Evolutionary conservation across 2,797 vertebrate genomes (phyloP).

Genomic region (Helicolenus hilgendorfi): DNA sequence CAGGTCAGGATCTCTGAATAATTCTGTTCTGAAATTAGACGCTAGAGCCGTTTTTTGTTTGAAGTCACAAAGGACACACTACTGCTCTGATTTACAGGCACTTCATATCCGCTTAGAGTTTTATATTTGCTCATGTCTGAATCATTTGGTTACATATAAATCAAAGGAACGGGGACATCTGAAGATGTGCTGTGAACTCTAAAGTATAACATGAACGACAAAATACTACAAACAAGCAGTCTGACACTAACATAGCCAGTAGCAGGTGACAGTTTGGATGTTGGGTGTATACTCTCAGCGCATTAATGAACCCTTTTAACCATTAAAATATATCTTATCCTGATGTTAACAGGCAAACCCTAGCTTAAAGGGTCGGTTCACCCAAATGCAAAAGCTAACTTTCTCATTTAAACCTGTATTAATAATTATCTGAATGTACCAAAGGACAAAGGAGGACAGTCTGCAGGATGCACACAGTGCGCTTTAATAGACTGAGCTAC

Average conservation of each 20-base stretch:
- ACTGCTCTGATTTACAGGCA: neutral
- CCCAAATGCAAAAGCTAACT: rapidly evolving
- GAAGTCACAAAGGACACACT: neutral
- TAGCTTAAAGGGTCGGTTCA: neutral
- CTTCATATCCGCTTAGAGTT: neutral
- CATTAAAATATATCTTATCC: neutral
- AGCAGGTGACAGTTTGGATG: neutral
- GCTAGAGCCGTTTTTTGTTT: neutral
- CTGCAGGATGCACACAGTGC: too few species aligned
- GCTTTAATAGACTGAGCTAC: too few species aligned
- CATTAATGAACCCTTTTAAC: neutral
- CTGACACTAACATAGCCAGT: neutral
- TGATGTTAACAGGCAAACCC: neutral
- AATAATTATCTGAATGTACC: neutral
- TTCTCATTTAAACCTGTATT: neutral
- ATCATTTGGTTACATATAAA: neutral
- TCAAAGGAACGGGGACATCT: neutral
- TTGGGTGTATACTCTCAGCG: neutral
- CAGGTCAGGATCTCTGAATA: neutral
- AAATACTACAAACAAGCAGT: neutral
- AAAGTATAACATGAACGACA: neutral
- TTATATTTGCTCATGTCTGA: neutral
- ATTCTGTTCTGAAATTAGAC: neutral
- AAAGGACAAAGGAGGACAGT: too few species aligned
- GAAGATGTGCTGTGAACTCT: neutral